Conservation (phyloP, 2,888 invertebrate genomes). For the Thymelicus acteon region DNA sequence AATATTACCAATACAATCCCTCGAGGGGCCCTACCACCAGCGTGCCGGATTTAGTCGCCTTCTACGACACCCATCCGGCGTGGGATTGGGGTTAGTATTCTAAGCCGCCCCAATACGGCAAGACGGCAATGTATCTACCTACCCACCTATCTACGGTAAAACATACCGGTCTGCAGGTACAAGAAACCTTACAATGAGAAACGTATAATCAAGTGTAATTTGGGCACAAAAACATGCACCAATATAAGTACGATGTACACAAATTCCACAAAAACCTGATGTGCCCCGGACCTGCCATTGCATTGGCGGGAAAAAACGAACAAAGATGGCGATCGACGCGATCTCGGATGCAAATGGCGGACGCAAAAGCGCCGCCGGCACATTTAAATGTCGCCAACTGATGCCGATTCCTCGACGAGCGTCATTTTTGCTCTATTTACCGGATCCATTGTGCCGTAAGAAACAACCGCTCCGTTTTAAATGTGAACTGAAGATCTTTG, state of each 20-base stretch:
- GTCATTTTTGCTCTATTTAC: constrained; percentile 77
- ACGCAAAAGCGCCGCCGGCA: constrained; percentile 76
- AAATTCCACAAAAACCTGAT: constrained; percentile 34
- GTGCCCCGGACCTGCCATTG: constrained; percentile 41
- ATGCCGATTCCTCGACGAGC: constrained; percentile 57
- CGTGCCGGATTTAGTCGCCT: no score
- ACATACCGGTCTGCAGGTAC: not conserved
- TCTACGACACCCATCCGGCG: no score
- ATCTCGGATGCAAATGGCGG: constrained; percentile 78
- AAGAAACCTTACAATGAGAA: constrained; percentile 19
- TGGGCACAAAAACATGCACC: constrained; percentile 27
- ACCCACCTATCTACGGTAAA: not conserved
- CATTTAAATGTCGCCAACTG: constrained; percentile 78
- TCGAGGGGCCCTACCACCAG: no score
- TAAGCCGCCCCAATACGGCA: no score
- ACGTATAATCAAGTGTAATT: constrained; percentile 33
- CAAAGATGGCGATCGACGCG: constrained; percentile 76
- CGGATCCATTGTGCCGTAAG: constrained; percentile 49
- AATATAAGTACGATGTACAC: constrained; percentile 21
- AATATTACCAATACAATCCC: no score
- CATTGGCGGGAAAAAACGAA: constrained; percentile 63
- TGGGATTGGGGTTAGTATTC: no score
- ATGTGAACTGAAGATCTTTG: constrained; percentile 36
- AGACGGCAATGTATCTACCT: not conserved
- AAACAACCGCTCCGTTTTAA: constrained; percentile 42